Evolutionary conservation across 2,113 vertebrate species (phyloP).

Genomic region (Megalops atlanticus): DNA sequence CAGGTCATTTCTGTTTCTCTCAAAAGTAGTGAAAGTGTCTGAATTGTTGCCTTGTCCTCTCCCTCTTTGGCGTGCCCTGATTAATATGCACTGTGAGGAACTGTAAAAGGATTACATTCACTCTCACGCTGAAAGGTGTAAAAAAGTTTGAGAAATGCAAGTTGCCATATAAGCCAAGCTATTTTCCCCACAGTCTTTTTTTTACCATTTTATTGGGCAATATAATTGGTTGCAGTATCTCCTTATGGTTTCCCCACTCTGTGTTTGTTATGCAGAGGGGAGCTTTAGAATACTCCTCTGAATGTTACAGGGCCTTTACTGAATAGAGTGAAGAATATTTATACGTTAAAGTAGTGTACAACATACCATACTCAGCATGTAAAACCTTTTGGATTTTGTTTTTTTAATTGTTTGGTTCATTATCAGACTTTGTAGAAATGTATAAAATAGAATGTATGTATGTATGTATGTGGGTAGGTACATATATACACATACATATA

Average conservation of each 20-base stretch:
- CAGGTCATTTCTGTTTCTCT: constrained; percentile 11
- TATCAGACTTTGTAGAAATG: too few species aligned
- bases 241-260: constrained; percentile 1
- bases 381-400: not conserved
- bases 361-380: not conserved
- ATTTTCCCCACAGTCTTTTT: not conserved
- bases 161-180: not conserved
- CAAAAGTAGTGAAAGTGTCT: not conserved
- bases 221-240: not conserved
- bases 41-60: not conserved
- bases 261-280: not conserved
- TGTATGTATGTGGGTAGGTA: too few species aligned
- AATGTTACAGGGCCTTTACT: not conserved
- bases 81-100: not conserved
- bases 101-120: not conserved
- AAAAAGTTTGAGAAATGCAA: not conserved
- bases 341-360: not conserved
- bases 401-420: too few species aligned
- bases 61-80: not conserved
- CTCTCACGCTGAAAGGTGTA: not conserved
- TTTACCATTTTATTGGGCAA: not conserved
- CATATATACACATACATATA: too few species aligned
- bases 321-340: not conserved
- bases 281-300: not conserved
- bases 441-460: too few species aligned